Evolutionary conservation across 2,113 vertebrate genomes (phyloP).

Genomic region (Grus americana): DNA sequence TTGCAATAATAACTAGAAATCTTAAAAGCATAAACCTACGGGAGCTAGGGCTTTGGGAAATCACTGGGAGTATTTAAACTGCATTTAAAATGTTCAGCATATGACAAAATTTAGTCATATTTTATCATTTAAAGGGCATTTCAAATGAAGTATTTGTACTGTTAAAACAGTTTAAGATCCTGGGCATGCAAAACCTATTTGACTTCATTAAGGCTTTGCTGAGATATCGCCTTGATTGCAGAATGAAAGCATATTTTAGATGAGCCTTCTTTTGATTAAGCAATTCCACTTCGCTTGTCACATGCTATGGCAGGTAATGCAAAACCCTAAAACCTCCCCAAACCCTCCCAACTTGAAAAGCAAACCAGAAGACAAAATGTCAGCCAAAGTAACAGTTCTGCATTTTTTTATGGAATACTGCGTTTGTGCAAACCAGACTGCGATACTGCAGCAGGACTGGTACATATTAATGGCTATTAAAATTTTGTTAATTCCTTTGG

Average conservation of each 20-base stretch:
- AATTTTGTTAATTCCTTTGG: neutral
- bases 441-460: neutral
- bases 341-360: neutral
- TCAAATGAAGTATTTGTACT: neutral
- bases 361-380: neutral
- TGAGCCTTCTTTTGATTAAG: neutral
- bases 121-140: neutral
- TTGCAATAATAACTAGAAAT: neutral
- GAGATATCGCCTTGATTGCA: neutral
- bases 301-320: neutral
- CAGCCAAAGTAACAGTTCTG: neutral
- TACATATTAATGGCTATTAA: accelerated
- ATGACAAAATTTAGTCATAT: neutral
- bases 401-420: neutral
- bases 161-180: neutral
- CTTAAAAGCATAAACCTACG: neutral
- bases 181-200: conserved; percentile 2
- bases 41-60: neutral
- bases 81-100: neutral
- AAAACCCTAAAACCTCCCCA: neutral
- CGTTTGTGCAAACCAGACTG: neutral
- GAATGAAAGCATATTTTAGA: neutral
- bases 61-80: neutral
- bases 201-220: conserved; percentile 1
- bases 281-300: neutral